Evolutionary conservation across 2,888 invertebrate genomes (phyloP).

Genomic region (Meiosimyza decipiens): DNA sequence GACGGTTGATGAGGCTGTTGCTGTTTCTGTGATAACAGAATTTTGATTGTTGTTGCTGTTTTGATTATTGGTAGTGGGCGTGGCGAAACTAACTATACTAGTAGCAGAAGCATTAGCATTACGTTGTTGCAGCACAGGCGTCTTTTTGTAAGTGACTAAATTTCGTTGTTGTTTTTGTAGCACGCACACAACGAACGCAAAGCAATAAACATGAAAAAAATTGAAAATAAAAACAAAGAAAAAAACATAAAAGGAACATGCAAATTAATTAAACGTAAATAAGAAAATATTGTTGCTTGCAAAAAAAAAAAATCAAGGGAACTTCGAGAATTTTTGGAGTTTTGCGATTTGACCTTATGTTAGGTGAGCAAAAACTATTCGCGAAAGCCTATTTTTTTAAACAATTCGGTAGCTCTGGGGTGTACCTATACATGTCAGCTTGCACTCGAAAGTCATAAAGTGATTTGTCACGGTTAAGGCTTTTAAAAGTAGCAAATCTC

Average conservation of each 20-base stretch:
- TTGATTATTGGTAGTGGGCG: conserved; percentile 30
- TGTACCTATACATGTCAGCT: too few species aligned
- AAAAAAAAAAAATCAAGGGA: conserved; percentile 35
- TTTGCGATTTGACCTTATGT: too few species aligned
- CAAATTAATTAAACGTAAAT: conserved; percentile 46
- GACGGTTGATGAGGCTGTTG: conserved; percentile 40
- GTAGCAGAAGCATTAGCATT: conserved; percentile 34
- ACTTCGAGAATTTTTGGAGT: too few species aligned
- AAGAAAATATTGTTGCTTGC: conserved; percentile 29
- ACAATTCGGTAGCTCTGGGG: too few species aligned
- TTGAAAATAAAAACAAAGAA: conserved; percentile 28
- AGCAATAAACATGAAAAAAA: conserved; percentile 36
- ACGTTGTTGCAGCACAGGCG: conserved; percentile 62
- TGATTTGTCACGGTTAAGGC: too few species aligned
- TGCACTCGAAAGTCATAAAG: too few species aligned
- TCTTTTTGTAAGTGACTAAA: conserved; percentile 90
- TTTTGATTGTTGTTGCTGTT: conserved; percentile 46
- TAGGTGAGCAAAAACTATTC: too few species aligned
- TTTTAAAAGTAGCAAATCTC: too few species aligned
- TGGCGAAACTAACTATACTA: conserved; percentile 31
- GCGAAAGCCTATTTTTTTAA: too few species aligned
- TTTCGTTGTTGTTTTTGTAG: conserved; percentile 20
- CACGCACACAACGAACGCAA: conserved; percentile 35
- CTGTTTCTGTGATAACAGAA: conserved; percentile 23
- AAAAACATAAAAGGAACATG: conserved; percentile 40